A percentile compares a stretch with the other conserved stretches of the same genome.
Conservation (phyloP, 30 jellyfish, hydroid and myxozoan species). For the Turritopsis rubra region DNA sequence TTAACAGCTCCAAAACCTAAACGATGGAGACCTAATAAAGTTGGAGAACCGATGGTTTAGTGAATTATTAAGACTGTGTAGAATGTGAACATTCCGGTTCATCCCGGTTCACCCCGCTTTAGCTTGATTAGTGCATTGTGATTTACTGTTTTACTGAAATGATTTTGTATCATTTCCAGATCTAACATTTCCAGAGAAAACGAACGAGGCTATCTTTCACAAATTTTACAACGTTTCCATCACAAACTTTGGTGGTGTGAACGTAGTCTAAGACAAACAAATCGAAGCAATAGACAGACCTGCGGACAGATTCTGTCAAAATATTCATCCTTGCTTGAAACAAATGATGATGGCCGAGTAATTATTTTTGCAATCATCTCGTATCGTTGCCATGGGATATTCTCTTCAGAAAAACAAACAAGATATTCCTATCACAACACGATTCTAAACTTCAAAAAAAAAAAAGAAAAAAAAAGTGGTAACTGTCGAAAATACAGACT, state of each 20-base stretch:
- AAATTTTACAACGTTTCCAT: no score
- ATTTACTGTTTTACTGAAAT: no score
- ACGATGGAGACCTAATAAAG: not conserved
- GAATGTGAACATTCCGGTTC: no score
- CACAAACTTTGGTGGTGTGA: no score
- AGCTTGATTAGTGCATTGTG: no score
- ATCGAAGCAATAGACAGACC: not conserved
- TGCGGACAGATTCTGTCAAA: not conserved
- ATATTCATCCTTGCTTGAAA: not conserved
- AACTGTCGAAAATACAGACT: not conserved
- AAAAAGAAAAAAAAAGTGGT: not conserved
- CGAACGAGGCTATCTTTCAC: no score
- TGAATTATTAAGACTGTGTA: no score
- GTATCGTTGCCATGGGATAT: not conserved
- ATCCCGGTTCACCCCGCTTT: no score
- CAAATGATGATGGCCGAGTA: not conserved
- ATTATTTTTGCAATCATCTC: not conserved
- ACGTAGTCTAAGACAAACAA: no score
- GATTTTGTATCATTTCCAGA: no score
- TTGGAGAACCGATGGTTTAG: not conserved
- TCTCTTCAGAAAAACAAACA: not conserved
- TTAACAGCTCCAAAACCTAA: not conserved
- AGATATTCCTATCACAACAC: not conserved
- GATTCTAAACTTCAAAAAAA: no score
- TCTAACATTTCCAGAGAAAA: no score